Base-by-base conservation (phyloP, 2,888 invertebrate species). In the Heteromurus nitidus region DNA sequence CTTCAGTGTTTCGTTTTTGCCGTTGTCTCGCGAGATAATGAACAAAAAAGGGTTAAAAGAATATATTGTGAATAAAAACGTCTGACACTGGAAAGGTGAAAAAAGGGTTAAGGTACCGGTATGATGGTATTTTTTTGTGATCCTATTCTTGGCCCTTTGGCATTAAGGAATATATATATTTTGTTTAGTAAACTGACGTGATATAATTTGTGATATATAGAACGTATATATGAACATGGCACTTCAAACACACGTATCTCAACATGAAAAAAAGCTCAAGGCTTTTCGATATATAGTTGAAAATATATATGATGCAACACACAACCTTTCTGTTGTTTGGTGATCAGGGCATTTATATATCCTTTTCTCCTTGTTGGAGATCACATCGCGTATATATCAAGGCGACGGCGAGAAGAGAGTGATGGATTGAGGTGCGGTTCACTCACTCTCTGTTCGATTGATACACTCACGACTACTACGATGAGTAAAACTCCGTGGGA, bases 81-180 rank as follows among this genome's bases (percentile, higher is more conserved):
- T n/a, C n/a, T n/a, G n/a, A n/a, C n/a, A n/a, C n/a, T n/a, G 22
- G 58, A 68, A 76, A 69, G 80, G 65, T 72, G 73, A 73, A 80
- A 80, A 77, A 80, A 80, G 80, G 73, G 80, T 80, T 80, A 80
- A 80, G 73, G 73, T 58, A 77, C 76, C 80, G 80, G 72, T n/a
- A n/a, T n/a, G n/a, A n/a, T n/a, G n/a, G n/a, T n/a, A n/a, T n/a
- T n/a, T n/a, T n/a, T n/a, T n/a, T n/a, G n/a, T 80, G 72, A 80
- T 79, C 69, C 79, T 79, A 79, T 79, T 79, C 69, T 79, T 77
- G 44, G 77, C 28, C 50, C 58, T 67, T 74, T 74, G 62, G n/a
- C n/a, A n/a, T n/a, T n/a, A n/a, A n/a, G n/a, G n/a, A n/a, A n/a
- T n/a, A n/a, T n/a, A n/a, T n/a, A n/a, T n/a, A n/a, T n/a, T n/a